Evolutionary conservation across 2,888 invertebrate genomes (phyloP), one percentile per base, ranked within the genome.

Genomic region (Trissoscelio sp.): DNA sequence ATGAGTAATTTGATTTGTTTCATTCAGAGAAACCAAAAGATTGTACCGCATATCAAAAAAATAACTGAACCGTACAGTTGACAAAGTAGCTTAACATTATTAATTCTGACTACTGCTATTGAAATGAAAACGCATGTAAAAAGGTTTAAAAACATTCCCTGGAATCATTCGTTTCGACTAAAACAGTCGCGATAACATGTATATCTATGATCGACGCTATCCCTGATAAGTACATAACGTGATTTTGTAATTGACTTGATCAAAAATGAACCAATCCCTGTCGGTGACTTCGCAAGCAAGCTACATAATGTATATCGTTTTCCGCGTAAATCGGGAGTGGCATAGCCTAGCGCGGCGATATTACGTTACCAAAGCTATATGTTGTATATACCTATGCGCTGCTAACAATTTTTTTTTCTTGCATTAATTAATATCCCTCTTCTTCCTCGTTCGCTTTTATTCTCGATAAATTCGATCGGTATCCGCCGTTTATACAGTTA

Each of bases 281-380:
- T 53, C 73, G 82, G 22, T 70, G 74, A 80, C 77, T 74, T 80
- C 67, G 72, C 62, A 67, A 75, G 75, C 24, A 60, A 75, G 57
- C 37, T 70, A 74, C 60, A 44, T 42, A 58, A 42, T 58, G 22
- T 72, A 70, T 75, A 80, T 85, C 81, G 83, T 77, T 66, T 85
- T 85, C 82, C 83, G 84, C 85, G 80, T 85, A 74, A 82, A 67
- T 84, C 75, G 72, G 70, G 57, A 67, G 66, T 51, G 55, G 83
- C 69, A 85, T 88, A 88, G 85, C 86, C 88, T 89, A 89, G 85
- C 85, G 87, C 86, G 87, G 86, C 88, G 83, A 88, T 88, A 88
- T 87, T 88, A 87, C 83, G 82, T 88, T 88, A 89, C 88, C 88
- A 89, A 90, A 89, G 89, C 89, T 89, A 88, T 88, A 85, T 70